Conservation (phyloP, 2,797 vertebrate genomes). For the Apogon talboti region DNA sequence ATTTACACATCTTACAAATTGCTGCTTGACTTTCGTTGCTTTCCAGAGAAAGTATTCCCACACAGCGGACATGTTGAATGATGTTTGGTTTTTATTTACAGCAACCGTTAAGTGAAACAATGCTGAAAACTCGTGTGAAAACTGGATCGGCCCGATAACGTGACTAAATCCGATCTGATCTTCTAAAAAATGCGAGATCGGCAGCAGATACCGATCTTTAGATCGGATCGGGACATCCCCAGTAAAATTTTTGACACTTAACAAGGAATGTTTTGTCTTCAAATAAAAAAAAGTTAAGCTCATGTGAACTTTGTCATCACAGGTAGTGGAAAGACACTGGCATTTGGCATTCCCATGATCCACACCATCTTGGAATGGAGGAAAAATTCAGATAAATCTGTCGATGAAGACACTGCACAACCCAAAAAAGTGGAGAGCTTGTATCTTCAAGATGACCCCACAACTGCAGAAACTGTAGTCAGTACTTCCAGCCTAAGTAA, state of each 20-base stretch:
- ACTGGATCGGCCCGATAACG: too few species aligned
- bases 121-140: too few species aligned
- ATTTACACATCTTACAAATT: too few species aligned
- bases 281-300: slow-evolving; percentile 4
- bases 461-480: not conserved
- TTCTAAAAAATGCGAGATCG: too few species aligned
- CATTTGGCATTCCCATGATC: slow-evolving; percentile 97
- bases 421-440: slow-evolving; percentile 58
- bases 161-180: too few species aligned
- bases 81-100: too few species aligned
- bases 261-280: not conserved
- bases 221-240: too few species aligned
- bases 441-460: slow-evolving; percentile 57
- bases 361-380: slow-evolving; percentile 92
- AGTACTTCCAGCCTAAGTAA: not conserved
- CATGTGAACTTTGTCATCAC: slow-evolving; percentile 33
- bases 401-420: not conserved
- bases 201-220: too few species aligned
- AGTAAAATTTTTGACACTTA: not conserved
- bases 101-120: too few species aligned
- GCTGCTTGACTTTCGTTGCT: too few species aligned
- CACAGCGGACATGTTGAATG: too few species aligned
- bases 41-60: too few species aligned
- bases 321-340: slow-evolving; percentile 97
- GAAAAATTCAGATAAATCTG: slow-evolving; percentile 41